Conservation (phyloP, 2,888 invertebrate species). For the Dolichopus griseipennis region DNA sequence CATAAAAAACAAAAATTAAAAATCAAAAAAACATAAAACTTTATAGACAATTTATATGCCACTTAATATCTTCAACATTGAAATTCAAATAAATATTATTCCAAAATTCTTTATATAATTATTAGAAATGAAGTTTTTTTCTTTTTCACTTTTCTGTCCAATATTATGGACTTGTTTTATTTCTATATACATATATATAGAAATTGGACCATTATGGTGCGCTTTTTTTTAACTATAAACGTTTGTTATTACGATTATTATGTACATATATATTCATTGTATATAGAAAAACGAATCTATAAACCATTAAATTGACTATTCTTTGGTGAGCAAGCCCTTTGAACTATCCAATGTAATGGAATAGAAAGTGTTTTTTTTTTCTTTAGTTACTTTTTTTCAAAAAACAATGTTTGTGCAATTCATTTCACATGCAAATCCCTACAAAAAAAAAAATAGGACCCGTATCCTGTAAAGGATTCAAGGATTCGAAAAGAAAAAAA, state of each 20-base stretch:
- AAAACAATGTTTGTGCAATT: background rate
- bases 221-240: too few relatives aligned
- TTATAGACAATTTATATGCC: slow-evolving; percentile 41
- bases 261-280: background rate
- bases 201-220: too few relatives aligned
- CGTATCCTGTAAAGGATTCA: too few relatives aligned
- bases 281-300: background rate
- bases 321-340: background rate
- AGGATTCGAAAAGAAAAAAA: too few relatives aligned
- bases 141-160: background rate
- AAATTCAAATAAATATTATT: slow-evolving; percentile 6
- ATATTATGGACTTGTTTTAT: background rate
- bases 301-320: slow-evolving; percentile 6
- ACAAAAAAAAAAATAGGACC: background rate
- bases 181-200: too few relatives aligned
- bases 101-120: background rate
- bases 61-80: slow-evolving; percentile 26
- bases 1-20: too few relatives aligned
- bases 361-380: background rate
- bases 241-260: too few relatives aligned
- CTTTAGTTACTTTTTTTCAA: too few relatives aligned
- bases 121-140: background rate
- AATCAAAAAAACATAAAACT: slow-evolving; percentile 20
- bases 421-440: background rate
- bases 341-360: background rate